Conservation (phyloP, 2,113 vertebrate genomes). For the Chloebia gouldiae region DNA sequence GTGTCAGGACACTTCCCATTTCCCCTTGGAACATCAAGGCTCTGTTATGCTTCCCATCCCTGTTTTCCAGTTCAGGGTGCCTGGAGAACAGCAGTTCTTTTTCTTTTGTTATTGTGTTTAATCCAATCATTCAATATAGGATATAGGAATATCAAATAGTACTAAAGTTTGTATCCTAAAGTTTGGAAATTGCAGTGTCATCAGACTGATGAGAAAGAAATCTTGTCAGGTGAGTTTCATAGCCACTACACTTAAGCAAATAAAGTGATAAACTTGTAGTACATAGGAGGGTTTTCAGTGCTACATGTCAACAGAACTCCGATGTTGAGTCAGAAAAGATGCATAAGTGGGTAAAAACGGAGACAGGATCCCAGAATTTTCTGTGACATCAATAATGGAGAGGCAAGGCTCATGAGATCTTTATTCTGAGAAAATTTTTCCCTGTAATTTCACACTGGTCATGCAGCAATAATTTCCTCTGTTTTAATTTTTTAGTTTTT, state of each 20-base stretch:
- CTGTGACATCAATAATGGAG: background rate
- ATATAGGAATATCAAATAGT: background rate
- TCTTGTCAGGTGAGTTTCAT: background rate
- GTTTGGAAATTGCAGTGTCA: rapidly evolving
- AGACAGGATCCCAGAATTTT: background rate
- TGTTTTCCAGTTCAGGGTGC: background rate
- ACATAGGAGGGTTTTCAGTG: background rate
- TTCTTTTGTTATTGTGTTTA: background rate
- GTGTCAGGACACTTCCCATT: background rate
- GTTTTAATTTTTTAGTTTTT: background rate
- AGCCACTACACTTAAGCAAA: background rate
- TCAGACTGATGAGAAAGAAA: background rate
- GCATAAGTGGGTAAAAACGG: background rate
- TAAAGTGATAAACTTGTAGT: background rate
- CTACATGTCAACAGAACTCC: background rate
- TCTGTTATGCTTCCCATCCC: background rate
- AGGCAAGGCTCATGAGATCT: background rate
- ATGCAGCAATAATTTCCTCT: background rate
- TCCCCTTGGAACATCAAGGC: no score
- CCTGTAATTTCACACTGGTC: background rate
- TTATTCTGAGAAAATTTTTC: background rate
- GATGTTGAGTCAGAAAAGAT: background rate
- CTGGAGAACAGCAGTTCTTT: background rate
- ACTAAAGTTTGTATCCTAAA: background rate
- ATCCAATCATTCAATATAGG: background rate